A percentile compares a stretch with the other conserved stretches of the same genome.
phyloP scores from a whole-genome alignment of 1,140 invertebrate species.

The Drosophila sulfurigaster region DNA sequence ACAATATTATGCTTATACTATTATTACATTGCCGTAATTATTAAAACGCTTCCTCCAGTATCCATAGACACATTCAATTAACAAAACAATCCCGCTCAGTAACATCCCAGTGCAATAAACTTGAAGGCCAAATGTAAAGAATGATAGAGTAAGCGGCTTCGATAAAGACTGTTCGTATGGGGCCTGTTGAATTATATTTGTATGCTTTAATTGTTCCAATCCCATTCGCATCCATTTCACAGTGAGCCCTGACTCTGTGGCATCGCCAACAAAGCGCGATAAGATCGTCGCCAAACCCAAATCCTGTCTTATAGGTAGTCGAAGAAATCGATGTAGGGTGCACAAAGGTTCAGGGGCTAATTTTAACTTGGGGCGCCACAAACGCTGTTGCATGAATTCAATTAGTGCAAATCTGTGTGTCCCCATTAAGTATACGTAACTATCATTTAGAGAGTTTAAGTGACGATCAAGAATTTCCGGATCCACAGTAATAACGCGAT shows the following conservation, averaged over 20 bases:
- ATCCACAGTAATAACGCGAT: background rate
- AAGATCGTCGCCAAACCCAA: background rate
- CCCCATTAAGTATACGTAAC: conserved; percentile 15
- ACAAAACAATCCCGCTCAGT: background rate
- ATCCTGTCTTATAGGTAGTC: background rate
- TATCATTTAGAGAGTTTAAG: conserved; percentile 13
- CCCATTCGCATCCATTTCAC: background rate
- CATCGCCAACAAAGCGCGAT: no score
- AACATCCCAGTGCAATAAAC: background rate
- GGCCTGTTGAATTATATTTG: background rate
- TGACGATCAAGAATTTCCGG: background rate
- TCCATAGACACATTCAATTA: background rate
- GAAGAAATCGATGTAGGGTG: background rate
- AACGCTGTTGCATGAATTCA: conserved; percentile 1
- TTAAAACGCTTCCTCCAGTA: background rate
- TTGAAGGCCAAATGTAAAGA: background rate
- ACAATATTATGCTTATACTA: background rate
- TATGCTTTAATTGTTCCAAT: background rate
- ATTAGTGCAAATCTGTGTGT: background rate
- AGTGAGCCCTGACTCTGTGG: background rate
- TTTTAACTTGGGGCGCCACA: conserved; percentile 9
- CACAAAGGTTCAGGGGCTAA: background rate
- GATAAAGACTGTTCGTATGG: background rate
- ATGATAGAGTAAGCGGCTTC: no score
- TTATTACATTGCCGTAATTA: background rate